Evolutionary conservation across 2,113 vertebrate genomes (phyloP), one percentile per base, ranked within the genome.

Genomic region (Aleadryas rufinucha): DNA sequence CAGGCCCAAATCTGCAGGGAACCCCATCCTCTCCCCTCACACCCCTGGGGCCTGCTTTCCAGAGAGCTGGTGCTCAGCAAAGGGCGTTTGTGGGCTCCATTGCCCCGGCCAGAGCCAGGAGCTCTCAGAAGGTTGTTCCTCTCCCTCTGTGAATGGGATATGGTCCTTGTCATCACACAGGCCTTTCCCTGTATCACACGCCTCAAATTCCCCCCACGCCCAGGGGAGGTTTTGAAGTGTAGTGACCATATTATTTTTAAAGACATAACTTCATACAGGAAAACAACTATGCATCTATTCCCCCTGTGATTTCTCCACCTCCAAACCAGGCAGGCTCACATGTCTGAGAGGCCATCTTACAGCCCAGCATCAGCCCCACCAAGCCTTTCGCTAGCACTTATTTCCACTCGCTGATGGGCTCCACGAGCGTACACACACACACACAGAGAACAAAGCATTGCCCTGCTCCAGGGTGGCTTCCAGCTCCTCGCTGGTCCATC

Each of bases 321-420:
- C 79, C 85, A 70, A 52, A 52, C 69, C 53, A 90, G 93, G 95
- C 93, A 72, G 87, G 92, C 93, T 92, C 37, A 44, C 68, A 31
- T 5, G 5, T 22, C 56, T 26, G 85, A 66, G 95, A 90, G 96
- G 93, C 95, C 96, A 96, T 95, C 88, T 97, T 96, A 84, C 72
- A 87, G 71, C 78, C 66, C 30, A 1, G 89, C 65, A 68, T n/a
- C 77, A 92, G 70, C 63, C 82, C 81, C 69, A 72, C 49, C 66
- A 33, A 61, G 64, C 83, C 83, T 66, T 63, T 64, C 52, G 16
- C 82, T 28, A 50, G 66, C 74, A n/a, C 77, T 37, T 30, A 49
- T 60, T 71, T 71, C 81, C 31, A 35, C 70, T 49, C 6, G 1
- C 79, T 39, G 68, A 59, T 13, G 79, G 63, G 60, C 44, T 84